Evolutionary conservation across 2,113 vertebrate species (phyloP).

Genomic region (Piprites chloris): DNA sequence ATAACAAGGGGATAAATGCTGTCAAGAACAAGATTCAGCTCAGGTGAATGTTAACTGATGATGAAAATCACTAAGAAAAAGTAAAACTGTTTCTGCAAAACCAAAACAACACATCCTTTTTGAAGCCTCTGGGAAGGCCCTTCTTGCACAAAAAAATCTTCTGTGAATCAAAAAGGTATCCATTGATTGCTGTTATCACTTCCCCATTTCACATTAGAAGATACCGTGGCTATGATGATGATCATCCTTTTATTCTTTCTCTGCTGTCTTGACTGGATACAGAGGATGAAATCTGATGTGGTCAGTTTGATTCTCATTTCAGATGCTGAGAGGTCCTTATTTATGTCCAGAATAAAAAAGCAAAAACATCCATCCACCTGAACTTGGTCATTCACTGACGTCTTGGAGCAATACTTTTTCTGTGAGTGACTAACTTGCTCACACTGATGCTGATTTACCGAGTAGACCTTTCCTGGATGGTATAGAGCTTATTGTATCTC

Average conservation of each 20-base stretch:
- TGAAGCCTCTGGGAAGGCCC: not conserved
- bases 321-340: not conserved
- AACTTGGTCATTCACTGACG: not conserved
- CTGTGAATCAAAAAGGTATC: not conserved
- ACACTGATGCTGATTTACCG: not conserved
- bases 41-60: constrained; percentile 3
- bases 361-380: not conserved
- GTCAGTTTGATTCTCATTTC: not conserved
- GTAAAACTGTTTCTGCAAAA: not conserved
- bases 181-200: not conserved
- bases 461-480: not conserved
- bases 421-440: not conserved
- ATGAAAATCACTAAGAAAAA: not conserved
- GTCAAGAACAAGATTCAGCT: not conserved
- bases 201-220: not conserved
- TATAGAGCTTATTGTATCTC: not conserved
- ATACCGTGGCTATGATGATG: not conserved
- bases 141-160: not conserved
- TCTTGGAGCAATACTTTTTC: not conserved
- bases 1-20: not conserved
- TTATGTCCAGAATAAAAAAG: not conserved
- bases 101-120: not conserved
- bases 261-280: not conserved
- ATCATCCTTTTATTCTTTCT: not conserved
- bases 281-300: not conserved